phyloP scores from a whole-genome alignment of 2,113 vertebrate species.

The Prionailurus viverrinus region DNA sequence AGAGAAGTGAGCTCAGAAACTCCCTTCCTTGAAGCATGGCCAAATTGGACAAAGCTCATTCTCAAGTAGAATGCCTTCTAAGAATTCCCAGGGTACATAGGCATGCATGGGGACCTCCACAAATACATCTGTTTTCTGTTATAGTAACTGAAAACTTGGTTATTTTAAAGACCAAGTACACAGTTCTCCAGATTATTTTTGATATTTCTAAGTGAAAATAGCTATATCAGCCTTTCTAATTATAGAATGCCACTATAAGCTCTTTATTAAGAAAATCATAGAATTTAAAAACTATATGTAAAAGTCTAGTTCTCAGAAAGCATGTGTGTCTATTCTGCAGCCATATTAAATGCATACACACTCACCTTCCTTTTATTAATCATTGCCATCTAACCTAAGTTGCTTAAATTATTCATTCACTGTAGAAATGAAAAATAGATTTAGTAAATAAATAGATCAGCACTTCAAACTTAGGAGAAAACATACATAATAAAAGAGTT shows the following conservation, averaged over 20 bases:
- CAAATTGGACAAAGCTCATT: neutral
- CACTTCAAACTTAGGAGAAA: neutral
- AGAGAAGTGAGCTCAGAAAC: neutral
- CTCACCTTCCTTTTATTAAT: neutral
- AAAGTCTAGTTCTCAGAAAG: neutral
- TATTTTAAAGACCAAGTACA: neutral
- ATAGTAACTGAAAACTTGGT: neutral
- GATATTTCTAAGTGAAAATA: slow-evolving; percentile 3
- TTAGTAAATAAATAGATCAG: neutral
- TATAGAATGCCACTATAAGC: neutral
- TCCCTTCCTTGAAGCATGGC: neutral
- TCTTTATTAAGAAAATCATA: neutral
- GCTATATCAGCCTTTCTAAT: neutral
- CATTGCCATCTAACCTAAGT: neutral
- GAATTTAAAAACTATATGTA: neutral
- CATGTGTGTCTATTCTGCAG: neutral
- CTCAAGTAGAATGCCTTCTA: neutral
- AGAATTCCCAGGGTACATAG: neutral
- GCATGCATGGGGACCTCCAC: neutral
- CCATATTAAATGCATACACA: neutral
- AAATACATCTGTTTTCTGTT: neutral
- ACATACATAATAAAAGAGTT: neutral
- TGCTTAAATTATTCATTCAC: neutral
- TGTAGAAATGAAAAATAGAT: neutral
- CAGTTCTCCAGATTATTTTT: neutral